Evolutionary conservation across 2,888 invertebrate genomes (phyloP).

Genomic region (Baronia brevicornis): DNA sequence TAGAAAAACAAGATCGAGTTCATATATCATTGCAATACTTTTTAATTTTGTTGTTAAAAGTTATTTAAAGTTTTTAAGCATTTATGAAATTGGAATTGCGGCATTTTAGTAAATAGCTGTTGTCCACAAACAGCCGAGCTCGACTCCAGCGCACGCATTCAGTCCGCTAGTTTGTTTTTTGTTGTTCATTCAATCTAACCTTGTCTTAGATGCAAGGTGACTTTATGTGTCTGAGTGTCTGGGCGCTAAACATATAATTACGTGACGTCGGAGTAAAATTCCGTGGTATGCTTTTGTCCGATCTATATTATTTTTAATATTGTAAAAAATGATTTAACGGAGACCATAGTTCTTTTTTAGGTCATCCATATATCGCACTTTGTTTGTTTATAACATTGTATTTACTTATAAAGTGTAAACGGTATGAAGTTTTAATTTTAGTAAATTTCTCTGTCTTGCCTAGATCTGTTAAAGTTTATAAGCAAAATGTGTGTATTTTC

Average conservation of each 20-base stretch:
- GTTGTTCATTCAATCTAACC: slow-evolving; percentile 69
- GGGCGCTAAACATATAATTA: slow-evolving; percentile 69
- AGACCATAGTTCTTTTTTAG: slow-evolving; percentile 15
- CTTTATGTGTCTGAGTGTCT: slow-evolving; percentile 69
- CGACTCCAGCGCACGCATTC: slow-evolving; percentile 45
- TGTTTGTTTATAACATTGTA: slow-evolving; percentile 32
- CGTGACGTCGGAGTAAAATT: slow-evolving; percentile 57
- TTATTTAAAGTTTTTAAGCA: slow-evolving; percentile 21
- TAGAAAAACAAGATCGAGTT: slow-evolving; percentile 19
- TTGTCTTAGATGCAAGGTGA: slow-evolving; percentile 69
- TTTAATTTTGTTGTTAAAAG: slow-evolving; percentile 24
- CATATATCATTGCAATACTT: slow-evolving; percentile 48
- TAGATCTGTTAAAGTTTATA: slow-evolving; percentile 52
- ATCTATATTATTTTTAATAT: slow-evolving; percentile 58
- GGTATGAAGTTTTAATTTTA: slow-evolving; percentile 42
- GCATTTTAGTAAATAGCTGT: slow-evolving; percentile 28
- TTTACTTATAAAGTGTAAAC: slow-evolving; percentile 38
- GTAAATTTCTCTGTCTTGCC: slow-evolving; percentile 40
- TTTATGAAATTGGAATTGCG: slow-evolving; percentile 26
- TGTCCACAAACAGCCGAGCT: slow-evolving; percentile 27
- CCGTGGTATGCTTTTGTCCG: slow-evolving; percentile 55
- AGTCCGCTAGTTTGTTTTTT: slow-evolving; percentile 54
- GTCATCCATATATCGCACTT: slow-evolving; percentile 21
- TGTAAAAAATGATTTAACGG: slow-evolving; percentile 1
- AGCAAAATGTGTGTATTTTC: slow-evolving; percentile 37